Evolutionary conservation across 2,888 invertebrate genomes (phyloP).

Genomic region (Meteorus cinctellus): DNA sequence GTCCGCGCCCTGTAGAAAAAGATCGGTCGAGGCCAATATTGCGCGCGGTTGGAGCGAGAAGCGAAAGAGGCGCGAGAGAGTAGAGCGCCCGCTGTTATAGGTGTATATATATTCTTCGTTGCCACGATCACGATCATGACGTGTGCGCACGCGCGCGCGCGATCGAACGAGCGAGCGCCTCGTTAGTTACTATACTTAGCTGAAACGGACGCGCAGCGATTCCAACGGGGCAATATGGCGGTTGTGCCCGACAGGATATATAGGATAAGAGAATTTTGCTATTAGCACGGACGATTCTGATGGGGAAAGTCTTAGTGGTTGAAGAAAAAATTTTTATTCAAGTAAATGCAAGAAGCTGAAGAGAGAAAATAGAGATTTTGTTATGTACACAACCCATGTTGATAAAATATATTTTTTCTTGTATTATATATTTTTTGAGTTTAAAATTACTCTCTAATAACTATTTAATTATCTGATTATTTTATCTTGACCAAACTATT

Average conservation of each 20-base stretch:
- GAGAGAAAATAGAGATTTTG: not conserved
- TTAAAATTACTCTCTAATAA: conserved; percentile 23
- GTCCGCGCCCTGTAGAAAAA: conserved; percentile 60
- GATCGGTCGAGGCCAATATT: conserved; percentile 7
- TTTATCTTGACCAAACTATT: not conserved
- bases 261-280: conserved; percentile 11
- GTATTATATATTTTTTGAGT: not conserved
- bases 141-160: conserved; percentile 13
- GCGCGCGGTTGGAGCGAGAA: conserved; percentile 12
- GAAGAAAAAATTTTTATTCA: not conserved
- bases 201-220: conserved; percentile 1
- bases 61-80: not conserved
- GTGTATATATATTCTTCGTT: conserved; percentile 18
- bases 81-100: not conserved
- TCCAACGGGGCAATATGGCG: conserved; percentile 16
- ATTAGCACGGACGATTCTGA: not conserved
- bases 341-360: not conserved
- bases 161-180: conserved; percentile 44
- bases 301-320: conserved; percentile 7
- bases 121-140: conserved; percentile 44
- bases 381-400: not conserved
- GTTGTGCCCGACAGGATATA: not conserved
- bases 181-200: conserved; percentile 47
- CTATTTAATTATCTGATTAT: conserved; percentile 34
- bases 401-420: conserved; percentile 3